Percentiles rank a stretch among this genome's conserved stretches.
Evolutionary conservation across 2,113 vertebrate genomes (phyloP).

Genomic region (Bufo bufo): DNA sequence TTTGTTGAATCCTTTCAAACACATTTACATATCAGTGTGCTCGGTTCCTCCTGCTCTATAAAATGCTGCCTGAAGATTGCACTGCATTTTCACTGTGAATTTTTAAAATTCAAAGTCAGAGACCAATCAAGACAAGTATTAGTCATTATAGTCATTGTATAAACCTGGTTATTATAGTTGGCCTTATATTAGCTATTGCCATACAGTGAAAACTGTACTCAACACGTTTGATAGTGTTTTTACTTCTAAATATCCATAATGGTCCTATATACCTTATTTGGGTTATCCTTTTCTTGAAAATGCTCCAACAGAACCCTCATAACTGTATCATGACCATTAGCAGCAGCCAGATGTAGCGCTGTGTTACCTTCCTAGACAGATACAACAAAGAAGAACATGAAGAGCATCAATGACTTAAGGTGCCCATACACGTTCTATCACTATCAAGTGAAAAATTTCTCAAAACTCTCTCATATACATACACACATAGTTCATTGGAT

Average conservation of each 20-base stretch:
- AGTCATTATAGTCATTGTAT: neutral
- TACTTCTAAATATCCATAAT: neutral
- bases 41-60: too few species aligned
- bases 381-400: neutral
- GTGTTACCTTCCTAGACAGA: conserved; percentile 82
- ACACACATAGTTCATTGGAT: too few species aligned
- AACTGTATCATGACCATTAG: conserved; percentile 74
- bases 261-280: conserved; percentile 75
- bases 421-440: too few species aligned
- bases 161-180: neutral
- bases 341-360: conserved; percentile 85
- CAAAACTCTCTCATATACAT: too few species aligned
- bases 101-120: neutral
- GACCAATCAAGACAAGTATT: neutral
- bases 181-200: neutral
- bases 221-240: neutral
- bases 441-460: too few species aligned
- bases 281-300: conserved; percentile 77
- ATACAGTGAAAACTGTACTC: neutral
- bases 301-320: conserved; percentile 76
- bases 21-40: too few species aligned
- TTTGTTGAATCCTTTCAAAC: too few species aligned
- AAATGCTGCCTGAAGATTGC: too few species aligned
- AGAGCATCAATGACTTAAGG: neutral
- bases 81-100: too few species aligned